A percentile compares a stretch with the other conserved stretches of the same genome.
Evolutionary conservation across 1,140 invertebrate species (phyloP).

Genomic region (Leptoteleia sp.): DNA sequence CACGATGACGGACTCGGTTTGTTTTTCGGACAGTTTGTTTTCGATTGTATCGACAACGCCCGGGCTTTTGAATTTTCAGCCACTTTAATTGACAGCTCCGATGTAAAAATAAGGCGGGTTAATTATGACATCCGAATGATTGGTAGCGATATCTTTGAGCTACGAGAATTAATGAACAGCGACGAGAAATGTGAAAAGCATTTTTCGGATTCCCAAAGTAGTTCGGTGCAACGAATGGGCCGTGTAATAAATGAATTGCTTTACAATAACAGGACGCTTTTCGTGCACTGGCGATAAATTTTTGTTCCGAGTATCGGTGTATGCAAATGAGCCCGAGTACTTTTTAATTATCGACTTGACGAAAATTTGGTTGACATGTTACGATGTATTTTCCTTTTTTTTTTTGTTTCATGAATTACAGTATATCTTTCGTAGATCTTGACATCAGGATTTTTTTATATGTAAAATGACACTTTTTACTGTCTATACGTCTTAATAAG

Average conservation of each 20-base stretch:
- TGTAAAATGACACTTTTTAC: too few relatives aligned
- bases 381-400: too few relatives aligned
- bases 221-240: background rate
- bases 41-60: constrained; percentile 11
- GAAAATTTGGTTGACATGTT: too few relatives aligned
- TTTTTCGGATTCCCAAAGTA: background rate
- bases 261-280: too few relatives aligned
- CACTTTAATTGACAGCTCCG: constrained; percentile 47
- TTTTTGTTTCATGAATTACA: too few relatives aligned
- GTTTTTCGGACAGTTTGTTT: constrained; percentile 10
- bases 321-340: too few relatives aligned
- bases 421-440: too few relatives aligned
- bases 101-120: constrained; percentile 15
- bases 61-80: constrained; percentile 1
- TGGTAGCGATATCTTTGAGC: constrained; percentile 3
- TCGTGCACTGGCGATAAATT: too few relatives aligned
- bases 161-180: constrained; percentile 13
- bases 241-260: background rate
- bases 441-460: too few relatives aligned
- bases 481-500: too few relatives aligned
- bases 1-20: constrained; percentile 10
- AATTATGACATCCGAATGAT: constrained; percentile 18
- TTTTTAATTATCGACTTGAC: too few relatives aligned
- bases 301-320: too few relatives aligned
- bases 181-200: constrained; percentile 1